A percentile compares a stretch with the other conserved stretches of the same genome.
Conservation (phyloP, 2,113 vertebrate genomes). For the Myotis yumanensis region DNA sequence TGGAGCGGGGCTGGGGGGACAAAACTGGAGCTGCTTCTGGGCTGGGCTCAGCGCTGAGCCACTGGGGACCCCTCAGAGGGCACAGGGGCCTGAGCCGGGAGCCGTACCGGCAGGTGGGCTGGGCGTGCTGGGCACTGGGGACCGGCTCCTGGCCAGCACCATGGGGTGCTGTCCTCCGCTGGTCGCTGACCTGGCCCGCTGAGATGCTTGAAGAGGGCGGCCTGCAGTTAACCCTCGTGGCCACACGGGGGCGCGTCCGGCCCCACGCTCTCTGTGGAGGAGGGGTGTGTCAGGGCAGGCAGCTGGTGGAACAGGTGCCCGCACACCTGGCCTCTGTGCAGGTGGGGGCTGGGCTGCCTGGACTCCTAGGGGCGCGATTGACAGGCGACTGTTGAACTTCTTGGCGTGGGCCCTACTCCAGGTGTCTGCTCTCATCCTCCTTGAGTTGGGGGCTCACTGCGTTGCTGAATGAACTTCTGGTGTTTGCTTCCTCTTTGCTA, state of each 20-base stretch:
- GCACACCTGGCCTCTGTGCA: rapidly evolving
- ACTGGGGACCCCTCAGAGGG: neutral
- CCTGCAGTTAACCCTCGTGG: neutral
- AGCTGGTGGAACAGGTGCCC: rapidly evolving
- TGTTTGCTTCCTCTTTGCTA: neutral
- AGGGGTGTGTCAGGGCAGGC: too few species aligned
- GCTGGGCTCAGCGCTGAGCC: neutral
- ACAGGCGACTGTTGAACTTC: neutral
- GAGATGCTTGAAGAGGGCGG: too few species aligned
- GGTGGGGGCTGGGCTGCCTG: neutral
- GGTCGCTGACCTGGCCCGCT: neutral
- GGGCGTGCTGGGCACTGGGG: neutral
- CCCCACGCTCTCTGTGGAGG: rapidly evolving
- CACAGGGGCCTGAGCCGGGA: neutral
- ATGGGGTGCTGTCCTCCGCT: neutral
- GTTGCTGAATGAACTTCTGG: rapidly evolving
- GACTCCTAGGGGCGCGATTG: neutral
- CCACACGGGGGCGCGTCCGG: neutral
- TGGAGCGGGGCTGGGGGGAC: rapidly evolving
- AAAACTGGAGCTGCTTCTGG: neutral
- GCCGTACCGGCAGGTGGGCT: neutral
- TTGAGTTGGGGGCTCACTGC: neutral
- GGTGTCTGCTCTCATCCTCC: neutral
- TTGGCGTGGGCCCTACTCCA: too few species aligned
- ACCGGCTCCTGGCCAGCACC: neutral